phyloP scores from a whole-genome alignment of 2,113 vertebrate species.

The Phasianus colchicus region DNA sequence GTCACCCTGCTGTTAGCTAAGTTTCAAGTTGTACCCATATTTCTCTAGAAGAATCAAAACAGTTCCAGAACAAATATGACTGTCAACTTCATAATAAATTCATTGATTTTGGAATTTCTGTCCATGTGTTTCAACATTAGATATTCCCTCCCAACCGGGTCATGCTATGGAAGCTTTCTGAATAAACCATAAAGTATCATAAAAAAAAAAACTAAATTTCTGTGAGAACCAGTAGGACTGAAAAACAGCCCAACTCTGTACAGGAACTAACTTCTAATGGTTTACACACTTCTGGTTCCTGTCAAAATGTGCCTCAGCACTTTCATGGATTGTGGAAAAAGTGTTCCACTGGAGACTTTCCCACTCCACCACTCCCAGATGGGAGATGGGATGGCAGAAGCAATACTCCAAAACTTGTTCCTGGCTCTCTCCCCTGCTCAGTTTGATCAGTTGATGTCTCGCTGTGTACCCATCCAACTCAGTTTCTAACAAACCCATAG shows the following conservation, averaged over 20 bases:
- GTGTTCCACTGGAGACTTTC: not conserved
- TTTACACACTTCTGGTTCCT: not conserved
- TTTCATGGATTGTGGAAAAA: not conserved
- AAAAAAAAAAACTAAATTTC: not conserved
- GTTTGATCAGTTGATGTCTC: accelerated
- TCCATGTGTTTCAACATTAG: not conserved
- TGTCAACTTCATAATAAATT: not conserved
- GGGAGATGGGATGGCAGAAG: not conserved
- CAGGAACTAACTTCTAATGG: accelerated
- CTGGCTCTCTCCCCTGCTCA: not conserved
- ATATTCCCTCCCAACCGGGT: not conserved
- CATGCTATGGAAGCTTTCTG: not conserved
- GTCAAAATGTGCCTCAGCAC: not conserved
- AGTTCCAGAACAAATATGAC: accelerated
- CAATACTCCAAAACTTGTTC: not conserved
- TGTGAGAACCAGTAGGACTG: not conserved
- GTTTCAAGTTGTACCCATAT: not conserved
- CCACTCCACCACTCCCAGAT: not conserved
- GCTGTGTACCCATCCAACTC: accelerated
- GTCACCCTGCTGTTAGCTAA: not conserved
- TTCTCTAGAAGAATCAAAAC: not conserved
- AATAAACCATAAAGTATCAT: not conserved
- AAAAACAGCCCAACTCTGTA: not conserved
- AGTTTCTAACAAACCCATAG: not conserved
- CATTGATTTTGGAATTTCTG: not conserved